Conservation (phyloP, 2,888 invertebrate species). For the Pristionchus fissidentatus region DNA sequence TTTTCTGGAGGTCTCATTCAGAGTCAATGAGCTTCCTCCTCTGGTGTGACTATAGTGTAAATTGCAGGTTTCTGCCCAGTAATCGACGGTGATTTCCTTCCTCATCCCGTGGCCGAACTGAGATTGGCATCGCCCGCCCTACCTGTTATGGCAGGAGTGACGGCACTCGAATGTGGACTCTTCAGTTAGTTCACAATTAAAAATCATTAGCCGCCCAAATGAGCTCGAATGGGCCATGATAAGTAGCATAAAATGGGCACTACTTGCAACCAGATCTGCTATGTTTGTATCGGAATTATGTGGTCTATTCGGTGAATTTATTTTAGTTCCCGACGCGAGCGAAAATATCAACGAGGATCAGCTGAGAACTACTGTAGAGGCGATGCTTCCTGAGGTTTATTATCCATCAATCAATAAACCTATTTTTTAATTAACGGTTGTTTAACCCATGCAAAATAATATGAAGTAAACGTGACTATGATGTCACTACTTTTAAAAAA, state of each 20-base stretch:
- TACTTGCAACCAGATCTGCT: no score
- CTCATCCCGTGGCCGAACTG: background rate
- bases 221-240: no score
- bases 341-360: background rate
- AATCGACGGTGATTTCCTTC: conserved; percentile 30
- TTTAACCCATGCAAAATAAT: background rate
- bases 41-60: background rate
- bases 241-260: no score
- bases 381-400: conserved; percentile 36
- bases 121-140: background rate
- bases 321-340: conserved; percentile 23
- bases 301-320: background rate
- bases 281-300: background rate
- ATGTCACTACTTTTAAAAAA: no score
- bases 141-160: conserved; percentile 16
- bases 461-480: background rate
- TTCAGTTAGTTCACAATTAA: background rate
- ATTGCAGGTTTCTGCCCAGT: conserved; percentile 28
- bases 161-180: conserved; percentile 1
- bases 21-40: no score
- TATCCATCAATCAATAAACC: background rate
- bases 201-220: no score
- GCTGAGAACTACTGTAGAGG: background rate
- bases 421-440: background rate
- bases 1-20: no score